Conservation (phyloP, 2,888 invertebrate species). For the Leptarthrus brevirostris region DNA sequence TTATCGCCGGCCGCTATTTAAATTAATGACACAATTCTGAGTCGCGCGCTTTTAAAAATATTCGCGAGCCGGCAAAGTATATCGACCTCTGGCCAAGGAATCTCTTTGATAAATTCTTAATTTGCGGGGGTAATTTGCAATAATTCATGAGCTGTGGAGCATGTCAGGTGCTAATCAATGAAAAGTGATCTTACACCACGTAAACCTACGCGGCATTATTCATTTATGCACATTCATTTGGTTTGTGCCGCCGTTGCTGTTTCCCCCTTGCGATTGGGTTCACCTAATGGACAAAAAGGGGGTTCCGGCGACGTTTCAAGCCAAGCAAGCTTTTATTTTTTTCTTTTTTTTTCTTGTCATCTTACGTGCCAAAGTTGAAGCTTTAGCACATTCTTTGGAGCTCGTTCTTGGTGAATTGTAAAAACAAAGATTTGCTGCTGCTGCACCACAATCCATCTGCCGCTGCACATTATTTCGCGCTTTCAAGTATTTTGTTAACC, state of each 20-base stretch:
- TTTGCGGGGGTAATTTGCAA: not conserved
- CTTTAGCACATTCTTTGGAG: too few relatives aligned
- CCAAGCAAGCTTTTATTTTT: too few relatives aligned
- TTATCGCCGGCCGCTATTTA: too few relatives aligned
- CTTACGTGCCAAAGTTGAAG: too few relatives aligned
- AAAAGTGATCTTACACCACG: slow-evolving; percentile 5
- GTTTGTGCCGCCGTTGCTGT: too few relatives aligned
- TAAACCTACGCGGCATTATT: not conserved
- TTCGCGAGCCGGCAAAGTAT: not conserved
- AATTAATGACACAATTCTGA: slow-evolving; percentile 16
- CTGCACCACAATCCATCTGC: not conserved
- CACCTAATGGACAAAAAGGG: not conserved
- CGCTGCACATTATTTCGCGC: not conserved
- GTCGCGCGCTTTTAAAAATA: not conserved
- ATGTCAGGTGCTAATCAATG: slow-evolving; percentile 39
- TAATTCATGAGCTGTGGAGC: slow-evolving; percentile 34
- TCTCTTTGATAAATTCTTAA: slow-evolving; percentile 15
- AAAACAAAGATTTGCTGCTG: not conserved
- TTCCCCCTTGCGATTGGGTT: not conserved
- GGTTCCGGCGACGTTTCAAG: too few relatives aligned
- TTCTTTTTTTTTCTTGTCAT: too few relatives aligned
- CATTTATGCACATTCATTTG: slow-evolving; percentile 4
- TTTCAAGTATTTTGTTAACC: slow-evolving; percentile 3
- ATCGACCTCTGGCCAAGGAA: not conserved
- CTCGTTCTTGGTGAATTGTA: too few relatives aligned